A percentile compares a stretch with the other conserved stretches of the same genome.
Evolutionary conservation across 2,797 vertebrate species (phyloP).

Genomic region (Mus minutoides): DNA sequence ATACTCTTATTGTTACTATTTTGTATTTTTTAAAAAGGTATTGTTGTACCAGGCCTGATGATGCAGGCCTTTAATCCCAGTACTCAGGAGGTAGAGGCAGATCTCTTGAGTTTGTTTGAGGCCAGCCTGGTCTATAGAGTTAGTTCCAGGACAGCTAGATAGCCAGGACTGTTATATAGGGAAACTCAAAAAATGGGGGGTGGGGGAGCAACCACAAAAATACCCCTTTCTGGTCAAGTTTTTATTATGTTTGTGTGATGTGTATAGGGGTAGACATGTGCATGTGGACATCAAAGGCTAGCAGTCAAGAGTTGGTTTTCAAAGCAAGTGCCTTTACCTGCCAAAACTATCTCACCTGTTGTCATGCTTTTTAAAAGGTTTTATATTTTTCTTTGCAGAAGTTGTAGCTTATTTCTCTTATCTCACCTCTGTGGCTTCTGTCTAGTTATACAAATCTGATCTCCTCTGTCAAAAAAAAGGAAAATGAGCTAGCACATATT

Average conservation of each 20-base stretch:
- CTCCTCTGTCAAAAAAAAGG: neutral
- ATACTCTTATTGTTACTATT: neutral
- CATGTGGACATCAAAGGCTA: neutral
- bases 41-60: neutral
- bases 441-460: conserved; percentile 36
- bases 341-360: neutral
- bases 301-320: neutral
- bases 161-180: neutral
- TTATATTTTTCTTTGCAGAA: neutral
- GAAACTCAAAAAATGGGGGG: neutral
- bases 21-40: neutral
- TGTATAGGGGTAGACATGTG: neutral
- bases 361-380: neutral
- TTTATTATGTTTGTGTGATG: neutral
- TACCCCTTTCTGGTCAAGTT: neutral
- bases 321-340: neutral
- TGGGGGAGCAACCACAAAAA: no score
- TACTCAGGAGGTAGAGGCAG: neutral
- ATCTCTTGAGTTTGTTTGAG: neutral
- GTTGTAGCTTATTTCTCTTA: conserved; percentile 28
- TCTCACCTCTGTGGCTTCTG: conserved; percentile 18
- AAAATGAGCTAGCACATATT: conserved; percentile 25
- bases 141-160: neutral
- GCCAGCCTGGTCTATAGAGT: neutral
- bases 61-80: neutral